These are phyloP conservation scores for Spilarctia lutea DNA, from an alignment of 2,888 invertebrate genomes.

Conservation along the genomic window DNA sequence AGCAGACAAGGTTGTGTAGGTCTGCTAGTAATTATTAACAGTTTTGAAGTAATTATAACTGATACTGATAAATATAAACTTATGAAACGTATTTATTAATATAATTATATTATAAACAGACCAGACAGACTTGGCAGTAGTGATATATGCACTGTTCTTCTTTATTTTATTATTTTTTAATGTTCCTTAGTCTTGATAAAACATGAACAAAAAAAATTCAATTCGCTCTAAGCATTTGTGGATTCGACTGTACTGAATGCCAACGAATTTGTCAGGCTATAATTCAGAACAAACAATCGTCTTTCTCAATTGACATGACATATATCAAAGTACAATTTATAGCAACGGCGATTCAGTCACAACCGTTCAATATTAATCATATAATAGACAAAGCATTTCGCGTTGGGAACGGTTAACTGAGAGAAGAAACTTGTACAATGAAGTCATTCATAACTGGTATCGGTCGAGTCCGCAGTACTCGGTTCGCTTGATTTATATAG, in stretches of 20 bases:
- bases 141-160: not conserved
- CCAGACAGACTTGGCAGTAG: too few species aligned
- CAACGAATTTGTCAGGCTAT: conserved; percentile 1
- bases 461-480: not conserved
- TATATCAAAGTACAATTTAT: conserved; percentile 18
- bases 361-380: conserved; percentile 10
- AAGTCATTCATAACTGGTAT: conserved; percentile 9
- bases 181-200: not conserved
- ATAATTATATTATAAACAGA: too few species aligned
- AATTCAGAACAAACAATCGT: conserved; percentile 10
- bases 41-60: too few species aligned
- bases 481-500: conserved; percentile 5
- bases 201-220: too few species aligned
- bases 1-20: too few species aligned
- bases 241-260: not conserved
- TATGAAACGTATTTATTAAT: too few species aligned
- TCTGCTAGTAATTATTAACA: too few species aligned
- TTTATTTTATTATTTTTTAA: not conserved
- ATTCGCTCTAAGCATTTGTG: not conserved
- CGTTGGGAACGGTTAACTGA: not conserved
- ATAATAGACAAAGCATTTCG: conserved; percentile 8
- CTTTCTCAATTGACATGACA: conserved; percentile 14
- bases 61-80: too few species aligned
- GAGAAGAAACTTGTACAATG: conserved; percentile 9
- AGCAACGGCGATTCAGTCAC: conserved; percentile 4